Percentiles rank a stretch among this genome's conserved stretches.
Conservation (phyloP, 2,888 invertebrate species). For the Corbicula japonica region DNA sequence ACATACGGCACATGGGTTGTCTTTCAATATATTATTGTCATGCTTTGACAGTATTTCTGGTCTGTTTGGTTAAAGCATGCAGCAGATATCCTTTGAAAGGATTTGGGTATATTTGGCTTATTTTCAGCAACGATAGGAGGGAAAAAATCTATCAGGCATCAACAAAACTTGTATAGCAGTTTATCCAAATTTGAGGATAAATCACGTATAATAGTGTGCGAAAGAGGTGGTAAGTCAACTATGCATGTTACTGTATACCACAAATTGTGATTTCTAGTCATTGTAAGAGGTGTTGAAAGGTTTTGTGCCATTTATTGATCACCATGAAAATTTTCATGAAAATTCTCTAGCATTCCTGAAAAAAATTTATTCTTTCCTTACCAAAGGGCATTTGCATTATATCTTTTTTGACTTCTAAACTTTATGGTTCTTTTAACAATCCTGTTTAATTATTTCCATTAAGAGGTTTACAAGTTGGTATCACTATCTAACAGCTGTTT, state of each 20-base stretch:
- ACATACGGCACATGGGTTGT: too few species aligned
- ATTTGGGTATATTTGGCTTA: conserved; percentile 41
- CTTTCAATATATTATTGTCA: too few species aligned
- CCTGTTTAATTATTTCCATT: too few species aligned
- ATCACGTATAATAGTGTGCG: conserved; percentile 15
- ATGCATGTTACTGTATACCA: conserved; percentile 34
- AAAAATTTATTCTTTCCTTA: too few species aligned
- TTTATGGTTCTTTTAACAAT: too few species aligned
- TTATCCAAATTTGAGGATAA: conserved; percentile 13
- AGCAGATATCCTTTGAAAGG: conserved; percentile 16
- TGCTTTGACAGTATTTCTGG: neutral
- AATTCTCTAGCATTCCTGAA: too few species aligned
- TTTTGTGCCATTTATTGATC: conserved; percentile 26
- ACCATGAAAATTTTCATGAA: too few species aligned
- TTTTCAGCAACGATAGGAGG: conserved; percentile 31
- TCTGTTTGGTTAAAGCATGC: neutral
- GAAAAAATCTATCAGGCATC: conserved; percentile 3
- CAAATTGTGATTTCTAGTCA: conserved; percentile 10
- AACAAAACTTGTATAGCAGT: conserved; percentile 1
- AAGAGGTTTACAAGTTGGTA: too few species aligned
- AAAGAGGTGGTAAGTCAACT: conserved; percentile 37
- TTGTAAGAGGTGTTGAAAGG: neutral
- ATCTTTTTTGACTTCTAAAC: too few species aligned
- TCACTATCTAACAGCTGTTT: too few species aligned
- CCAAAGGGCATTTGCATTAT: too few species aligned